Evolutionary conservation across 2,113 vertebrate species (phyloP), one percentile per base, ranked within the genome.

Genomic region (Serinus canaria): DNA sequence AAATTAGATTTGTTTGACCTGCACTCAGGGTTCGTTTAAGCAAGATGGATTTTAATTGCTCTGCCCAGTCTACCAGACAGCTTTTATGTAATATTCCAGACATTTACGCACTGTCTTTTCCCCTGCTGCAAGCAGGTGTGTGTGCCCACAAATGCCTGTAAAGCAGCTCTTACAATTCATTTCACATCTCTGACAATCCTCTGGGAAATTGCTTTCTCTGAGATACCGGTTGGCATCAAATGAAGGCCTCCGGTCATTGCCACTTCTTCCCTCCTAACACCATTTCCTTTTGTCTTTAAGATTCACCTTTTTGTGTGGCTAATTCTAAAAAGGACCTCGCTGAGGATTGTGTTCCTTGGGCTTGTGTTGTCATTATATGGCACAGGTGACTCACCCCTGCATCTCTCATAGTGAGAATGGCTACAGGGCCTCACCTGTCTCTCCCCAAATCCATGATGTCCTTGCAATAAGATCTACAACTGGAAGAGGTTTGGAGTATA

Each of bases 1-100:
- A 98, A 98, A 98, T 98, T 90, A 98, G 95, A 98, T 98, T 98
- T 98, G 96, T 98, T 98, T 98, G 98, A 98, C 98, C 98, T 96
- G 95, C 94, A 96, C 92, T 97, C 96, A 96, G 93, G 91, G 97
- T 97, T 98, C 95, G 24, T 98, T 98, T 97, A 94, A 96, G 95
- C 66, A 90, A 97, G 97, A 97, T 98, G 97, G 97, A 97, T 98
- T 98, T 98, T 98, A 98, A 98, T 98, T 97, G 97, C 97, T 96
- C 92, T 97, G 97, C 96, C 96, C 96, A 93, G 92, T 87, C 97
- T 96, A 89, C 93, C 97, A 98, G 98, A 98, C 98, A 97, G 97
- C 89, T 98, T 98, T 98, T 98, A 98, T 98, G 96, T 95, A 97
- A 97, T 97, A 97, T 97, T 95, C 97, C 97, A 98, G 98, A 98